Evolutionary conservation across 2,113 vertebrate genomes (phyloP).

Genomic region (Pleuronectes platessa): DNA sequence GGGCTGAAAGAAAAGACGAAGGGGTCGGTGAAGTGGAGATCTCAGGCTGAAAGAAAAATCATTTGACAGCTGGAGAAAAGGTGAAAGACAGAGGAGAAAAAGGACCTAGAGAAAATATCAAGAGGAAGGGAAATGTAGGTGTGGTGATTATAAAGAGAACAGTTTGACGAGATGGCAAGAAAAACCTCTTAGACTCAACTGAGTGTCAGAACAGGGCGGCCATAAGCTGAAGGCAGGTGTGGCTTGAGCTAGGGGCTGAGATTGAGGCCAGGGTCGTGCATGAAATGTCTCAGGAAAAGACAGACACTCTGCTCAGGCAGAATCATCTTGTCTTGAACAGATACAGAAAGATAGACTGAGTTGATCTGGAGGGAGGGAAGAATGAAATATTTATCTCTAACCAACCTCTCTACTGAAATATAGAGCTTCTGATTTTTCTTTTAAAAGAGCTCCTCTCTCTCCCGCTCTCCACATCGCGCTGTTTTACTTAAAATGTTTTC

Average conservation of each 20-base stretch:
- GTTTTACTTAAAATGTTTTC: conserved; percentile 45
- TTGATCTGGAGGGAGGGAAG: neutral
- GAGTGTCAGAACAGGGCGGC: neutral
- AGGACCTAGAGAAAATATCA: no score
- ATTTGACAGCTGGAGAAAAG: neutral
- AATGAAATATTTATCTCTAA: conserved; percentile 49
- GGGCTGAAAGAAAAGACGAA: neutral
- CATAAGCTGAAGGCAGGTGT: conserved; percentile 32
- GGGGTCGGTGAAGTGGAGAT: neutral
- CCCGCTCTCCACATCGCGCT: neutral
- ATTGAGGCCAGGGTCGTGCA: conserved; percentile 15
- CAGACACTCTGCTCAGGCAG: conserved; percentile 3
- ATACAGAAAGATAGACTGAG: conserved; percentile 10
- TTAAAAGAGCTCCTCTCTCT: neutral
- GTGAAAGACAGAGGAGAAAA: neutral
- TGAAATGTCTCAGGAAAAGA: conserved; percentile 9
- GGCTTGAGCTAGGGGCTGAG: conserved; percentile 29
- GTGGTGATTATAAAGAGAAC: neutral
- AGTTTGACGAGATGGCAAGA: neutral
- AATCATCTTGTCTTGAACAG: conserved; percentile 35
- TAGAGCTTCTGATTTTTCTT: conserved; percentile 1
- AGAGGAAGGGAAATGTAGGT: neutral
- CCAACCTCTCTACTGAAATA: conserved; percentile 2
- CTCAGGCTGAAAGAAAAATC: conserved; percentile 1
- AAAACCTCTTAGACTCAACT: neutral